These are phyloP conservation scores for Oxygymnocypris stewartii DNA, from an alignment of 2,113 vertebrate species.

Conservation along the genomic window DNA sequence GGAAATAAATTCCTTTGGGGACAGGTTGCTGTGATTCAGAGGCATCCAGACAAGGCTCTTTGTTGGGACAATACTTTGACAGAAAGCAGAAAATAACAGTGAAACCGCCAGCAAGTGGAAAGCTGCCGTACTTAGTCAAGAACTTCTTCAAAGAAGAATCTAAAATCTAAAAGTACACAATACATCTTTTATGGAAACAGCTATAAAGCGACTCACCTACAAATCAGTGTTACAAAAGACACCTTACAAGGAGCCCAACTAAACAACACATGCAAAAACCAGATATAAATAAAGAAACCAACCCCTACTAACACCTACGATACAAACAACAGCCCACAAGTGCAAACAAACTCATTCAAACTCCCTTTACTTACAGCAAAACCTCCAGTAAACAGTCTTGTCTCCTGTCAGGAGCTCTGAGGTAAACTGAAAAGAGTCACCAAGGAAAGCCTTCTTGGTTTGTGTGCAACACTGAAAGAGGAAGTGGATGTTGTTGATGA, in stretches of 20 bases:
- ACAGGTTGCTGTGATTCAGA: constrained; percentile 8
- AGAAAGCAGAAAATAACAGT: constrained; percentile 20
- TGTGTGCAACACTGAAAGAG: constrained; percentile 31
- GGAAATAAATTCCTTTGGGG: constrained; percentile 7
- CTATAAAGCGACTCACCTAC: constrained; percentile 1
- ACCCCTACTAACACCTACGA: not conserved
- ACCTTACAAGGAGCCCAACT: not conserved
- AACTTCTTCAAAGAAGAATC: constrained; percentile 3
- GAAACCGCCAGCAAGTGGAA: not conserved
- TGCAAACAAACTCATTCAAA: not conserved
- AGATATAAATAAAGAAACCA: not conserved
- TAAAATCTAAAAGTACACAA: not conserved
- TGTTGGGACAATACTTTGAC: not conserved
- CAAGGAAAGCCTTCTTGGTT: constrained; percentile 17
- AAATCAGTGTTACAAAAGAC: constrained; percentile 17
- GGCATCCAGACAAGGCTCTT: constrained; percentile 13
- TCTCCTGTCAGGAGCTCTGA: constrained; percentile 12
- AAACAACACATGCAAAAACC: not conserved
- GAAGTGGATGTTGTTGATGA: constrained; percentile 30
- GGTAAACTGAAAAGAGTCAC: constrained; percentile 8
- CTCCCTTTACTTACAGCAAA: constrained; percentile 20
- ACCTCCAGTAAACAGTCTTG: constrained; percentile 15
- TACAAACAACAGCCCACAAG: not conserved
- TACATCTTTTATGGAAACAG: not conserved
- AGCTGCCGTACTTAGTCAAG: not conserved